Evolutionary conservation across 2,888 invertebrate species (phyloP).

Genomic region (Euclidia mi): DNA sequence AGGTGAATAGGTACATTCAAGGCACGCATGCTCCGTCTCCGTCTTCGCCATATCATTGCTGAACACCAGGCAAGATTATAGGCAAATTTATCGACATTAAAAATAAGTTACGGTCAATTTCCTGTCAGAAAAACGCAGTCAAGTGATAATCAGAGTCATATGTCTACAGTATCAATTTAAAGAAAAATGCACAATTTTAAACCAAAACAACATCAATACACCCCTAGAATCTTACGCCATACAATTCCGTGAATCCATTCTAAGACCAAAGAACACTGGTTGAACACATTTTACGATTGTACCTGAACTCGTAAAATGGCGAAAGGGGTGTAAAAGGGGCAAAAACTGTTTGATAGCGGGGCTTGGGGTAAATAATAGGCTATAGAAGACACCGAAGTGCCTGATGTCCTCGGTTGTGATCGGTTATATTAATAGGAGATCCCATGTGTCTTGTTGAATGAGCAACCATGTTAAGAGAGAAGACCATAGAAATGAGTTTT

Average conservation of each 20-base stretch:
- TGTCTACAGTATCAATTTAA: too few relatives aligned
- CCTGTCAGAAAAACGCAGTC: too few relatives aligned
- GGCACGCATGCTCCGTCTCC: too few relatives aligned
- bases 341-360: slow-evolving; percentile 54
- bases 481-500: too few relatives aligned
- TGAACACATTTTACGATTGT: slow-evolving; percentile 44
- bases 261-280: slow-evolving; percentile 41
- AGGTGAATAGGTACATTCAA: too few relatives aligned
- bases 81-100: too few relatives aligned
- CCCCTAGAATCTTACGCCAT: background rate
- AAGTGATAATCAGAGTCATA: too few relatives aligned
- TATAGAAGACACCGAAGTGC: slow-evolving; percentile 14
- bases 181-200: background rate
- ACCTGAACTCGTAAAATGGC: slow-evolving; percentile 55
- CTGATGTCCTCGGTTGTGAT: slow-evolving; percentile 37
- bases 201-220: background rate
- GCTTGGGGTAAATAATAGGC: slow-evolving; percentile 40
- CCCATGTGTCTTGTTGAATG: background rate
- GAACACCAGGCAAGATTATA: too few relatives aligned
- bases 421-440: slow-evolving; percentile 31
- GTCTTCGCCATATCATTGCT: too few relatives aligned
- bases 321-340: slow-evolving; percentile 50
- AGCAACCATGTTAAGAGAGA: too few relatives aligned
- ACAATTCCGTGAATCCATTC: slow-evolving; percentile 15
- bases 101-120: too few relatives aligned